Conservation (phyloP, 2,888 invertebrate species). For the Aradus depressus region DNA sequence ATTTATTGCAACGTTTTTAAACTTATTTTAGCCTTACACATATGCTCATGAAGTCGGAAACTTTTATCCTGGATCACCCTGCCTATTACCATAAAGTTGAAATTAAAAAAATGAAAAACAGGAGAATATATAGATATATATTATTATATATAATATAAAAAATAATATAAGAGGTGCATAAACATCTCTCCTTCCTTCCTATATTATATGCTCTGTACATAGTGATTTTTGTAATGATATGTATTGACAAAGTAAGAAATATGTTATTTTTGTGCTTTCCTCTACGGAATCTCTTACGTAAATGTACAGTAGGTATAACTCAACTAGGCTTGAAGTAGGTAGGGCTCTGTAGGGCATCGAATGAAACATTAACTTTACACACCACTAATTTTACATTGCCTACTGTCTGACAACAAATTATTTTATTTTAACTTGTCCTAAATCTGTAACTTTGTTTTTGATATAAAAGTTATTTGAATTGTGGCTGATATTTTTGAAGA, state of each 20-base stretch:
- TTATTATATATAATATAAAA: constrained; percentile 11
- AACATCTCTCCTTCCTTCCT: constrained; percentile 21
- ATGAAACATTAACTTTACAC: too few relatives aligned
- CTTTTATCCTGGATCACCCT: constrained; percentile 4
- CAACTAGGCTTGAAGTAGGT: constrained; percentile 21
- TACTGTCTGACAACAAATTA: too few relatives aligned
- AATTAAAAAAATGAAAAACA: constrained; percentile 17
- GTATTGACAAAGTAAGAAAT: constrained; percentile 17
- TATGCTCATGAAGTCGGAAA: too few relatives aligned
- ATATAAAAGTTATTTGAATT: too few relatives aligned
- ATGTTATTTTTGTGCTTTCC: constrained; percentile 25
- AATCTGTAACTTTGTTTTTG: too few relatives aligned
- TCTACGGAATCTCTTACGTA: constrained; percentile 12
- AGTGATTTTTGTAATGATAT: constrained; percentile 22
- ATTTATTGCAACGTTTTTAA: too few relatives aligned
- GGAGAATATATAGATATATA: constrained; percentile 15
- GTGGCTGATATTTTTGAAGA: too few relatives aligned
- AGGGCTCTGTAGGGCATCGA: constrained; percentile 21
- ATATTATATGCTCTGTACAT: constrained; percentile 23
- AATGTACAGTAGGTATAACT: constrained; percentile 20
- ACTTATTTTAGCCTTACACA: too few relatives aligned
- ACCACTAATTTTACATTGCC: too few relatives aligned
- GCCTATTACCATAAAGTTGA: constrained; percentile 9
- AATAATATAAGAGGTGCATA: constrained; percentile 9
- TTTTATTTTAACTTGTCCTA: too few relatives aligned